These are phyloP conservation scores for Fabriciana adippe DNA, from an alignment of 2,888 invertebrate species.

Conservation along the genomic window DNA sequence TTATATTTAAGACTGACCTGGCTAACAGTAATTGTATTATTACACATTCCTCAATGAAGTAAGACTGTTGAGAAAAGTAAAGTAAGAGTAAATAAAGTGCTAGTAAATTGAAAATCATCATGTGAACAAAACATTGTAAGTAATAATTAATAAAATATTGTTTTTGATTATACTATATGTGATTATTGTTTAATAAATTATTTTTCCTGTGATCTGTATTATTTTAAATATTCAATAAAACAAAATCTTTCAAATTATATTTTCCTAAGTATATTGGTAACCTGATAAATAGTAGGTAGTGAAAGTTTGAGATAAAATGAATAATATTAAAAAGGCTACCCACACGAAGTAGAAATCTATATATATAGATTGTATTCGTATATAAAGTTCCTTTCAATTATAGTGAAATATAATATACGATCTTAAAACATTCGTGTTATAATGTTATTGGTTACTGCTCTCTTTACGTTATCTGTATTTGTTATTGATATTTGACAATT, in stretches of 20 bases:
- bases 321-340: no score
- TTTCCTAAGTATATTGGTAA: no score
- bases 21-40: conserved; percentile 56
- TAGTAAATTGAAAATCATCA: conserved; percentile 48
- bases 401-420: neutral
- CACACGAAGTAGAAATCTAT: no score
- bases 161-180: conserved; percentile 44
- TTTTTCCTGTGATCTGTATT: conserved; percentile 8
- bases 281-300: no score
- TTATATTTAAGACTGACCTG: conserved; percentile 63
- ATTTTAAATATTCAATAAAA: neutral
- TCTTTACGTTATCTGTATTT: conserved; percentile 9
- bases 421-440: neutral
- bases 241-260: neutral
- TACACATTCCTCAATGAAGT: conserved; percentile 69
- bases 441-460: conserved; percentile 4
- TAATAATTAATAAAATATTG: conserved; percentile 66
- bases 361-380: no score
- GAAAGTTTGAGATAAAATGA: no score
- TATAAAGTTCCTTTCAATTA: no score
- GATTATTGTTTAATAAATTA: conserved; percentile 36
- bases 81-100: conserved; percentile 22
- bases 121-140: conserved; percentile 75
- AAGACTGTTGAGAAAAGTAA: conserved; percentile 67
- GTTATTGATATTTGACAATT: neutral